phyloP scores from a whole-genome alignment of 30 jellyfish, hydroid and myxozoan species.

The Phacellophora camtschatica region DNA sequence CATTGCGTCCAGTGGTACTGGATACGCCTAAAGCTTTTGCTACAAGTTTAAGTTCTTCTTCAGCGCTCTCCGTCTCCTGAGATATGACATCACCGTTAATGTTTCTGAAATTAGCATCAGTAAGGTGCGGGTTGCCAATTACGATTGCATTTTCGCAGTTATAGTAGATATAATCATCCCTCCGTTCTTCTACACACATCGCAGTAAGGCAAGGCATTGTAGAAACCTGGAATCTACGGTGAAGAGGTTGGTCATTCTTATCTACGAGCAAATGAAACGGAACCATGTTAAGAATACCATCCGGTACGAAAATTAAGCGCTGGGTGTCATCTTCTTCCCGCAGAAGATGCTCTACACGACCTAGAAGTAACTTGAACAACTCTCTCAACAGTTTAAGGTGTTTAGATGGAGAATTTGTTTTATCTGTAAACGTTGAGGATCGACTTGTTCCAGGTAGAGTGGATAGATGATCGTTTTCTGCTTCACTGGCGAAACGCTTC shows the following conservation, averaged over 20 bases:
- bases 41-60: constrained; percentile 35
- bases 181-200: background rate
- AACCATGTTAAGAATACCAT: constrained; percentile 42
- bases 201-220: constrained; percentile 52
- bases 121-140: constrained; percentile 46
- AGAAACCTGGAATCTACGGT: constrained; percentile 9
- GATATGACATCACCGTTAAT: constrained; percentile 39
- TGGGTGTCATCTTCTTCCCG: background rate
- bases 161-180: too few relatives aligned
- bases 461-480: background rate
- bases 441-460: background rate
- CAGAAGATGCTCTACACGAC: constrained; percentile 49
- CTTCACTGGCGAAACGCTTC: background rate
- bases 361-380: constrained; percentile 25
- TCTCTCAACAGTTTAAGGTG: constrained; percentile 16
- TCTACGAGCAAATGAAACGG: constrained; percentile 50
- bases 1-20: constrained; percentile 16
- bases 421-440: background rate
- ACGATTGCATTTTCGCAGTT: constrained; percentile 1
- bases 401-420: background rate
- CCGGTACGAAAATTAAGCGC: constrained; percentile 8
- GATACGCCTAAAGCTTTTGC: constrained; percentile 30
- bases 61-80: constrained; percentile 4
- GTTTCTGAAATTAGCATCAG: constrained; percentile 16
- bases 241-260: constrained; percentile 21